These are phyloP conservation scores for Diplolepis rosae DNA, from an alignment of 2,888 invertebrate species.

Conservation along the genomic window DNA sequence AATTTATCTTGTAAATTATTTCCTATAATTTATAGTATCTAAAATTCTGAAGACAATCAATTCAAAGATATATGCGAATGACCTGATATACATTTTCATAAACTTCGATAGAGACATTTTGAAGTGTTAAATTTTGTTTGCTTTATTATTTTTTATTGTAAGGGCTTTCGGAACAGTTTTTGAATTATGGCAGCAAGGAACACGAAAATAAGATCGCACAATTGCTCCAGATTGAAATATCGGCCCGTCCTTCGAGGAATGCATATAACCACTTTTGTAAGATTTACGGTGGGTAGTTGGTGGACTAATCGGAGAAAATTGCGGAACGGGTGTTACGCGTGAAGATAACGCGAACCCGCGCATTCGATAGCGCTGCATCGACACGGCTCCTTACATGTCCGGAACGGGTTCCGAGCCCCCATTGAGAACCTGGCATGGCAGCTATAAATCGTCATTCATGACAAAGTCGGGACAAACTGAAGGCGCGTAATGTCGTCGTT, in stretches of 20 bases:
- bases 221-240: neutral
- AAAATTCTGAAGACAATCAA: no score
- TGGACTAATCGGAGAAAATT: constrained; percentile 5
- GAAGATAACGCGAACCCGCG: neutral
- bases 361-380: neutral
- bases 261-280: neutral
- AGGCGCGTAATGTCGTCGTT: constrained; percentile 36
- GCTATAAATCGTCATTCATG: constrained; percentile 62
- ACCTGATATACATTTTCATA: no score
- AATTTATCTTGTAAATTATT: no score
- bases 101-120: no score
- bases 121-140: no score
- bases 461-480: constrained; percentile 57
- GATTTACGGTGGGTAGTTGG: neutral
- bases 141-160: no score
- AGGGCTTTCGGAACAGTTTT: neutral
- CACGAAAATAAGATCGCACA: neutral
- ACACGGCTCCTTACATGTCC: constrained; percentile 12
- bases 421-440: constrained; percentile 43
- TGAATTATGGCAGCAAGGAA: neutral
- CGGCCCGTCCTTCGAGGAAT: neutral
- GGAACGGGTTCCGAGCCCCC: constrained; percentile 25
- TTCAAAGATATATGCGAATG: no score
- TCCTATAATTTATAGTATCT: no score
- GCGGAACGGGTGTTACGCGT: constrained; percentile 1